These are phyloP conservation scores for Felis chaus DNA, from an alignment of 2,113 vertebrate genomes.

Conservation along the genomic window DNA sequence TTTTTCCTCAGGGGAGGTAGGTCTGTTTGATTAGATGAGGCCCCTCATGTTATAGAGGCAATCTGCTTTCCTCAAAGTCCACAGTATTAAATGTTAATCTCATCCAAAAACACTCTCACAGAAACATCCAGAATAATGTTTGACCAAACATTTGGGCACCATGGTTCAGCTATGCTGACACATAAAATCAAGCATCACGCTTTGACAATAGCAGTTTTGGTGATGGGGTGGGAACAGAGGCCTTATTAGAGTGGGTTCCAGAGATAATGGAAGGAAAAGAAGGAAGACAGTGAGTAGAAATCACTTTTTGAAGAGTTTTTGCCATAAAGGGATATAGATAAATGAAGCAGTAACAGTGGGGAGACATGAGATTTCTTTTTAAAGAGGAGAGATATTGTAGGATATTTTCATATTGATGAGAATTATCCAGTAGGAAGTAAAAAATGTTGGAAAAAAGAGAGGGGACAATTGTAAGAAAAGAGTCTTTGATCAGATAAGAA, in stretches of 20 bases:
- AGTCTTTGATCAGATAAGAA: neutral
- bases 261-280: neutral
- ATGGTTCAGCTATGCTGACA: neutral
- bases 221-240: neutral
- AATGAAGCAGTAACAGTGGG: neutral
- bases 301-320: neutral
- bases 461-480: neutral
- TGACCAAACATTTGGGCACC: neutral
- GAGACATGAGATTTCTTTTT: neutral
- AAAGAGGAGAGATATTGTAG: neutral
- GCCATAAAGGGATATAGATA: neutral
- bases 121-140: neutral
- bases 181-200: neutral
- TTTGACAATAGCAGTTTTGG: neutral
- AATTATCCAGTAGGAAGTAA: neutral
- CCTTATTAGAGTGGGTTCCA: neutral
- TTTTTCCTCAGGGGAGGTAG: neutral
- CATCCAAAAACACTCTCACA: neutral
- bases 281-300: no score
- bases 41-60: neutral
- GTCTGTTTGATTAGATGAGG: neutral
- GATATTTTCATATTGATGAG: neutral
- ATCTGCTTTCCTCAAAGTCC: neutral
- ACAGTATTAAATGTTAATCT: neutral
- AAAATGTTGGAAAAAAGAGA: neutral